Base-by-base conservation (phyloP, 2,113 vertebrate genomes). In the Seriola aureovittata region DNA sequence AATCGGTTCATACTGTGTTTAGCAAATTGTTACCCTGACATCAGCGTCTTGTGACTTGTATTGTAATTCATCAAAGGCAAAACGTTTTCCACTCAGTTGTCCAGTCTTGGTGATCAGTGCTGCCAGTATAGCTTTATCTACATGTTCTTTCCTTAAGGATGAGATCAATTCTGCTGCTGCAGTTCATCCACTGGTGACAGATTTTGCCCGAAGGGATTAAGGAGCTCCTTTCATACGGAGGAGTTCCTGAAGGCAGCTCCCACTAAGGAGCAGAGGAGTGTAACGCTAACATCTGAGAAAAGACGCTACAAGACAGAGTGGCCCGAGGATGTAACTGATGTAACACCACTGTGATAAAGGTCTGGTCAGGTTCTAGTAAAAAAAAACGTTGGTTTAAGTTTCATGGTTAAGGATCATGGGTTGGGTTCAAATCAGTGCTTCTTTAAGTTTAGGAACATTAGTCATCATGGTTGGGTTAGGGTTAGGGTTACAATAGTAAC, bases 21-120 rank as follows among this genome's bases (percentile, higher is more conserved):
- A 66, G 71, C 32, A 42, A 34, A 75, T 14, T 46, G 50, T 21
- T 16, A 36, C 50, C 12, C 29, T 7, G 52, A 63, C 54, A 7
- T 80, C 72, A 62, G 67, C n/a, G 29, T 32, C 69, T n/a, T 71
- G 55, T 71, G 75, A 77, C 68, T 67, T 50, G 23, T 65, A 40
- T 19, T 52, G 59, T 21, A 77, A 58, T 76, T 38, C 2, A 69
- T 71, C 70, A 42, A 48, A 60, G 13, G 8, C 19, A 25, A 65
- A 81, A 50, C 11, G 23, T 25, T 55, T 59, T n/a, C 50, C 50
- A 50, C 40, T 76, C 8, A 21, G 0, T 19, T 48, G 19, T 62
- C 54, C 5, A n/a, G 34, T 21, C 36, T 19, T 8, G 32, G 46
- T 55, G 62, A 77, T 75, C 8, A 40, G 17, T 17, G 38, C 62